Evolutionary conservation across 2,113 vertebrate species (phyloP).

Genomic region (Eulacestoma nigropectus): DNA sequence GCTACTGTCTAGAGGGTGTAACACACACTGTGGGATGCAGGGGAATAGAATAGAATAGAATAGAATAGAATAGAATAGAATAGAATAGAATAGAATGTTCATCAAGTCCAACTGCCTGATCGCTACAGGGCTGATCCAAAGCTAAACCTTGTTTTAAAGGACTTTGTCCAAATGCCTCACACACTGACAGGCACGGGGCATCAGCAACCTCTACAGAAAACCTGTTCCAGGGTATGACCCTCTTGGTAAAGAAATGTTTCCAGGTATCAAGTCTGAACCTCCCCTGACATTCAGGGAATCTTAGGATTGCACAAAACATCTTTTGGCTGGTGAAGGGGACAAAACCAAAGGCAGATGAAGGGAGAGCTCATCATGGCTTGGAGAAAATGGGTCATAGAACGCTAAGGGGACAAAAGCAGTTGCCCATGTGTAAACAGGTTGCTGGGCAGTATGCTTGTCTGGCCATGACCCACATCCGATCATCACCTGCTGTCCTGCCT

Average conservation of each 20-base stretch:
- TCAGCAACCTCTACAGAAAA: neutral
- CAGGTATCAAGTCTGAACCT: neutral
- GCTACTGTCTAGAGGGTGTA: neutral
- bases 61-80: too few species aligned
- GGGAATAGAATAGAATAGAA: neutral
- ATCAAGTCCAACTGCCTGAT: neutral
- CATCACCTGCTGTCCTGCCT: neutral
- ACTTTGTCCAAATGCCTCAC: neutral
- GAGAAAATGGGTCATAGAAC: neutral
- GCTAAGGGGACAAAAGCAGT: neutral
- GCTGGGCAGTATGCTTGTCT: neutral
- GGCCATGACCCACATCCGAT: neutral
- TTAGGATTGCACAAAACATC: neutral
- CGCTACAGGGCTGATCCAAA: neutral
- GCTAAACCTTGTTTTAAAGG: neutral
- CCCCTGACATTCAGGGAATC: neutral
- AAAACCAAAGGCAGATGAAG: neutral
- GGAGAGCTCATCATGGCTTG: neutral
- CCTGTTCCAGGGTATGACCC: neutral
- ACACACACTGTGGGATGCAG: neutral
- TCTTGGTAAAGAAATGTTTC: neutral
- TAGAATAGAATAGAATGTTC: neutral
- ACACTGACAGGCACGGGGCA: neutral
- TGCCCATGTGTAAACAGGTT: neutral
- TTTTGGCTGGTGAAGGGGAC: neutral